Evolutionary conservation across 2,113 vertebrate species (phyloP).

Genomic region (Syngnathoides biaculeatus): DNA sequence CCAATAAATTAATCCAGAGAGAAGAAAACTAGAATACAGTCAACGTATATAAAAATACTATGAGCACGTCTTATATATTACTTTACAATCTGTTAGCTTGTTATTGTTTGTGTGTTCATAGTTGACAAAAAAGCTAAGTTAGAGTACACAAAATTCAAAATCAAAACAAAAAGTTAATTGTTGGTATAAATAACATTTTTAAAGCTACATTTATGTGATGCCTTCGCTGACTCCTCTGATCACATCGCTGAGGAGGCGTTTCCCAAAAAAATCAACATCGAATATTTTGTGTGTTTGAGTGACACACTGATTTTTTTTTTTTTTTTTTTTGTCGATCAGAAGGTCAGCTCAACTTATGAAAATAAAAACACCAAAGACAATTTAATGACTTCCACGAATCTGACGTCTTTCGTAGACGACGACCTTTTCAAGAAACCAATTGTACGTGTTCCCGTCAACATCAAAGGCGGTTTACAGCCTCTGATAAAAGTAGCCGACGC

Average conservation of each 20-base stretch:
- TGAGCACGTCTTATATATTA: conserved; percentile 84
- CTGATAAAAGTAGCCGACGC: no score
- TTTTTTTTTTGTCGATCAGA: no score
- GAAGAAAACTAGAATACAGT: conserved; percentile 23
- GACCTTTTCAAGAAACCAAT: background rate
- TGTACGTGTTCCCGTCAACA: background rate
- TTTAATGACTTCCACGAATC: background rate
- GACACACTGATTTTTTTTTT: background rate
- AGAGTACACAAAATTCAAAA: conserved; percentile 32
- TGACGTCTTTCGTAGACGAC: background rate
- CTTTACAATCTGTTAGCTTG: conserved; percentile 92
- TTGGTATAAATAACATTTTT: conserved; percentile 51
- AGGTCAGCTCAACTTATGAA: background rate
- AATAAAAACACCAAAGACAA: background rate
- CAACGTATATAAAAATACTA: conserved; percentile 85
- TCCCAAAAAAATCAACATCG: background rate
- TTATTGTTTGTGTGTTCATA: conserved; percentile 63
- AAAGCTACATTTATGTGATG: conserved; percentile 41
- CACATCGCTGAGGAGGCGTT: conserved; percentile 22
- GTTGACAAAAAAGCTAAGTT: conserved; percentile 57
- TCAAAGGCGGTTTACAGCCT: background rate
- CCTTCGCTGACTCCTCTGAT: conserved; percentile 24
- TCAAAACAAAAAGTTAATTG: conserved; percentile 41
- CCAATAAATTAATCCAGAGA: conserved; percentile 55
- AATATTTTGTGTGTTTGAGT: background rate